Evolutionary conservation across 2,113 vertebrate species (phyloP), one percentile per base, ranked within the genome.

Genomic region (Alethe diademata): DNA sequence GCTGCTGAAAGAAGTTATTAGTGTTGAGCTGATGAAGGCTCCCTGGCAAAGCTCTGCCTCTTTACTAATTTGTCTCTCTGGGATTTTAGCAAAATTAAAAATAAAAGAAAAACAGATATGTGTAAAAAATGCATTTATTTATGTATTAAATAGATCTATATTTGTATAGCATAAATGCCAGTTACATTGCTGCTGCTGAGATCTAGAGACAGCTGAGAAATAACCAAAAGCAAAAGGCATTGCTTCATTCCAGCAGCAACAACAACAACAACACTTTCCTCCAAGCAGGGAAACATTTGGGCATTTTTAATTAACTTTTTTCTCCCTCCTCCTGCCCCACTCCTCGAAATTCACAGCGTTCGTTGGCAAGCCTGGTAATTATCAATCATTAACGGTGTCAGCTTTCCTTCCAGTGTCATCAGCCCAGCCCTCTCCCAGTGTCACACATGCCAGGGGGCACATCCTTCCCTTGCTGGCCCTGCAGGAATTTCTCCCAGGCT

Each of bases 1-100:
- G 94, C 79, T 97, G 96, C 97, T 98, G 97, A 97, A 98, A 98
- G 96, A 98, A 97, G 97, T 98, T 98, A 98, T 98, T 98, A 98
- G 94, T 86, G 78, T 82, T 95, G 83, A 98, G 97, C 93, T 98
- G 97, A 97, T 98, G 98, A 98, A 98, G 95, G 96, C 89, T 88
- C 93, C 94, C 95, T 96, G 97, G 96, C 94, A 97, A 98, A 96
- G 57, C 96, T 98, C 93, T 97, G 97, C 95, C 95, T 98, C 94
- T 96, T 96, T 97, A 66, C 97, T 98, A 98, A 98, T 98, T 98
- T 98, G 97, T 98, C 97, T 98, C 98, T 95, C 96, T 98, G 98
- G 98, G 98, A 97, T 97, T 97, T 98, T 96, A 96, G 35, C 53
- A 94, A 97, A 97, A 98, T 97, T 95, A 6, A 7, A 53, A 53